Evolutionary conservation across 2,113 vertebrate genomes (phyloP), one percentile per base, ranked within the genome.

Genomic region (Henicopernis longicauda): DNA sequence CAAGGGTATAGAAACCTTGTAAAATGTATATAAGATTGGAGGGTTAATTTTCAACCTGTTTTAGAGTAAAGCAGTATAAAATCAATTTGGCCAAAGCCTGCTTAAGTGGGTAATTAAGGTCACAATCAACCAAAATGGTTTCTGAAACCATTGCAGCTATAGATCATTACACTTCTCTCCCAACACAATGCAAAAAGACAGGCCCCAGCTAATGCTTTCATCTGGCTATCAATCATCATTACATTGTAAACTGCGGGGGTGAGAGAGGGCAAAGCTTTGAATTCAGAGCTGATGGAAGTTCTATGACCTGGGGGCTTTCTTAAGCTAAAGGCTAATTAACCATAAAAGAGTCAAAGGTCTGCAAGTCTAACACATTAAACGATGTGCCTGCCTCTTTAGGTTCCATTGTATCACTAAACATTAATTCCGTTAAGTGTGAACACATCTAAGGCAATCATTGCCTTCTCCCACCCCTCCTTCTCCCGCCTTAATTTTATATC

Each of bases 191-290:
- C 76, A 93, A 45, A 82, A 95, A 92, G 95, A 94, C 86, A 93
- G 67, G 85, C 82, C 36, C 25, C 34, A 90, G 67, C 85, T 92
- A 95, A 85, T 71, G 91, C 95, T 96, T 97, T 97, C 97, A 96
- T 97, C 87, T 96, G 67, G 79, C 89, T 90, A 97, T 97, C 97
- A 95, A 95, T 97, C 96, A 97, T 95, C 96, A 97, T 97, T 97
- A 96, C 82, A 93, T 69, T 93, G 97, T 95, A 96, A 96, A 97
- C 90, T 97, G 89, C 90, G 78, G 86, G 95, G 94, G 96, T 95
- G 96, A 97, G 86, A 90, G 91, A 95, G 97, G 97, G 95, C 96
- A 97, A 92, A 95, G 93, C 96, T 96, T 97, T 97, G 95, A 97
- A 96, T 96, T 96, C 74, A 89, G 83, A 90, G 91, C 93, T 96